phyloP scores from a whole-genome alignment of 2,797 vertebrate genomes.

The Eremophila alpestris region DNA sequence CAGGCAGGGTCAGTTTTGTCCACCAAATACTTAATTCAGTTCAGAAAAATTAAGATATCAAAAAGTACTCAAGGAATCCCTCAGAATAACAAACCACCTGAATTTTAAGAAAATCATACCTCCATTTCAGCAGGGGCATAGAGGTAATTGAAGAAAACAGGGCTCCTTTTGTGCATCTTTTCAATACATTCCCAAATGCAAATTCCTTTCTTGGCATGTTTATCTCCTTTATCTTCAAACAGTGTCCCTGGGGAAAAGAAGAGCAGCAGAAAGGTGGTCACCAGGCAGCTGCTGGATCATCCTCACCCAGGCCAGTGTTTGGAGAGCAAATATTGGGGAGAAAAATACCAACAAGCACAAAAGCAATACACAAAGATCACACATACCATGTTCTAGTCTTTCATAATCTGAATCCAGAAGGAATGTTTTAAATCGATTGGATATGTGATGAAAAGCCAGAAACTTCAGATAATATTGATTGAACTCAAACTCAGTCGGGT shows the following conservation, averaged over 20 bases:
- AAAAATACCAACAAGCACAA: neutral
- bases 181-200: constrained; percentile 97
- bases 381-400: constrained; percentile 94
- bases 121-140: constrained; percentile 87
- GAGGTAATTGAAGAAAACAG: constrained; percentile 97
- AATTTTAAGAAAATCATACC: constrained; percentile 67
- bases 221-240: constrained; percentile 97
- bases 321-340: neutral
- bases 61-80: neutral
- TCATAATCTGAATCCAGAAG: constrained; percentile 98
- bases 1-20: neutral
- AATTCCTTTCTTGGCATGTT: constrained; percentile 90
- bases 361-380: constrained; percentile 31
- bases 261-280: neutral
- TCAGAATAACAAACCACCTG: neutral
- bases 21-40: neutral
- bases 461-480: constrained; percentile 99
- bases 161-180: constrained; percentile 90
- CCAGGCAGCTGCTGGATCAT: neutral
- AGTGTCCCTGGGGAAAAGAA: constrained; percentile 83
- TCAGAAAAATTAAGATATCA: neutral
- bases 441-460: constrained; percentile 96
- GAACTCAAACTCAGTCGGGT: constrained; percentile 97
- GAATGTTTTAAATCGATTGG: constrained; percentile 98
- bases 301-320: neutral